phyloP scores from a whole-genome alignment of 2,888 invertebrate genomes.

The Bombylius discolor region DNA sequence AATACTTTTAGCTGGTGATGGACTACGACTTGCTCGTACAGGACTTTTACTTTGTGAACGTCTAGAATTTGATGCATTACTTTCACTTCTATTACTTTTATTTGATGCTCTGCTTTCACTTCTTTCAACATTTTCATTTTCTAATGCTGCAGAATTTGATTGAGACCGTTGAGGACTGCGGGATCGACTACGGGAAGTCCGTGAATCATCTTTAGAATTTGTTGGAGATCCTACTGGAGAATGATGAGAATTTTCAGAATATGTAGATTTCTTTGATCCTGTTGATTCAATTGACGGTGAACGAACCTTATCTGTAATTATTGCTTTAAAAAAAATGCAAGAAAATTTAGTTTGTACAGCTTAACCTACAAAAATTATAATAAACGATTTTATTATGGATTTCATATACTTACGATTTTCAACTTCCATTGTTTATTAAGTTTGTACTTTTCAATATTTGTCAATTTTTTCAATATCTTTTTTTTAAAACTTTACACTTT shows the following conservation, averaged over 20 bases:
- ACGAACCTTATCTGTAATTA: neutral
- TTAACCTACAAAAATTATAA: too few species aligned
- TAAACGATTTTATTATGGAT: too few species aligned
- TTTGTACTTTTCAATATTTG: too few species aligned
- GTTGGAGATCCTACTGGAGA: neutral
- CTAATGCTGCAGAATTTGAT: neutral
- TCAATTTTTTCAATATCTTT: too few species aligned
- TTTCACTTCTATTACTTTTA: conserved; percentile 20
- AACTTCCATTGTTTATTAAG: too few species aligned
- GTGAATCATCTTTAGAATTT: neutral
- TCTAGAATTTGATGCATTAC: conserved; percentile 14
- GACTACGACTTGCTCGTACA: conserved; percentile 11
- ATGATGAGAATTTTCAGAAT: neutral
- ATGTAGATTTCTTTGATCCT: conserved; percentile 1
- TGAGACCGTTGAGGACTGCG: conserved; percentile 13
- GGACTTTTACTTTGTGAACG: conserved; percentile 5
- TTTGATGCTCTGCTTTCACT: conserved; percentile 19
- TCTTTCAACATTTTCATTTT: conserved; percentile 4
- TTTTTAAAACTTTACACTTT: too few species aligned
- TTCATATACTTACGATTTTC: too few species aligned
- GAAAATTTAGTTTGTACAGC: too few species aligned
- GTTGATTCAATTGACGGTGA: conserved; percentile 10
- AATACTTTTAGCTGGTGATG: neutral
- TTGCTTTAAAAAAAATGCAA: too few species aligned
- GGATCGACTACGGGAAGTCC: conserved; percentile 20